Percentiles rank a stretch among this genome's conserved stretches.
Evolutionary conservation across 2,797 vertebrate genomes (phyloP).

Genomic region (Lophius americanus): DNA sequence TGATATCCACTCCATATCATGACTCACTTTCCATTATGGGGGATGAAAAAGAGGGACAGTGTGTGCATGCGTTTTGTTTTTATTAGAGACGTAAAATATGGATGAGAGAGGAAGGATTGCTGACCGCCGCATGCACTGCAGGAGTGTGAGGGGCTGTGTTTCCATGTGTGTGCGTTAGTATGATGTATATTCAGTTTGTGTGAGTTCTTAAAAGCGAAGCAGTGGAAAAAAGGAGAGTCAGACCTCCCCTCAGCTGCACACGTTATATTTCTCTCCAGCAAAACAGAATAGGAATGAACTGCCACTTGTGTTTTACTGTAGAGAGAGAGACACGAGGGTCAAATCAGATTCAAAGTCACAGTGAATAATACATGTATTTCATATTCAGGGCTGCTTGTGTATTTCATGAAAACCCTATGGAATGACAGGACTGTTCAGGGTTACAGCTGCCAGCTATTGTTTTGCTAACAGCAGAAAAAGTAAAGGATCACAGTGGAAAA

Average conservation of each 20-base stretch:
- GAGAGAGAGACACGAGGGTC: conserved; percentile 42
- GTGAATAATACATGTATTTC: conserved; percentile 58
- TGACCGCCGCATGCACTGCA: conserved; percentile 7
- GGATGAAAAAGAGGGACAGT: conserved; percentile 33
- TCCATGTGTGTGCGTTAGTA: conserved; percentile 7
- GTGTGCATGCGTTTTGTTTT: conserved; percentile 8
- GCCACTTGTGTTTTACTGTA: conserved; percentile 52
- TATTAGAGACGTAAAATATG: conserved; percentile 29
- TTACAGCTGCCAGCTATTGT: conserved; percentile 49
- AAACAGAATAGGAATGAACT: conserved; percentile 55
- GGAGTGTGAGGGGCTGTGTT: not conserved
- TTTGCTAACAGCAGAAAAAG: conserved; percentile 23
- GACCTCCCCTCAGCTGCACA: conserved; percentile 19
- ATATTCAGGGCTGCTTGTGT: conserved; percentile 51
- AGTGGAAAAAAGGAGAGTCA: conserved; percentile 27
- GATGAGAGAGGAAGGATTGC: conserved; percentile 9
- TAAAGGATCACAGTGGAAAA: conserved; percentile 21
- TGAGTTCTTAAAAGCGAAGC: conserved; percentile 14
- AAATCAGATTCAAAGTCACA: conserved; percentile 52
- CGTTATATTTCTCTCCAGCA: conserved; percentile 44
- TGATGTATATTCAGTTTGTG: conserved; percentile 25
- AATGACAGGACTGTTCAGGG: conserved; percentile 35
- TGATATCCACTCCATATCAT: conserved; percentile 34
- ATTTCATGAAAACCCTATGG: conserved; percentile 47
- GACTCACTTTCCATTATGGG: not conserved